Conservation (phyloP, 2,797 vertebrate species). For the Aldrovandia affinis region DNA sequence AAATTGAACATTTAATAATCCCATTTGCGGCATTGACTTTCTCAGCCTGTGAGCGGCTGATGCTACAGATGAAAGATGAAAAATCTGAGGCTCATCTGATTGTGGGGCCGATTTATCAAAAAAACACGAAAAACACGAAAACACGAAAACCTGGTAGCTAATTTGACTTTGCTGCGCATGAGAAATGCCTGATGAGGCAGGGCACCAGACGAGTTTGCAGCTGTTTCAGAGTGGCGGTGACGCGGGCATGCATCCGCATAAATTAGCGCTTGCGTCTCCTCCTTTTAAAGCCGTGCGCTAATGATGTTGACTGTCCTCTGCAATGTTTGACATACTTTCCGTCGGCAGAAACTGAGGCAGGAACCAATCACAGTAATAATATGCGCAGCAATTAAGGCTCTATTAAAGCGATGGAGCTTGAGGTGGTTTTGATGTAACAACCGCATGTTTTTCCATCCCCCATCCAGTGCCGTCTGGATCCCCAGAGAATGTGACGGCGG, state of each 20-base stretch:
- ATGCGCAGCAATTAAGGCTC: neutral
- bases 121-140: neutral
- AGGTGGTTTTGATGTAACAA: neutral
- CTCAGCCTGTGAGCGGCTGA: slow-evolving; percentile 11
- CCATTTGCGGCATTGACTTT: slow-evolving; percentile 26
- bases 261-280: neutral
- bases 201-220: slow-evolving; percentile 4
- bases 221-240: neutral
- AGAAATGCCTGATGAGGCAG: slow-evolving; percentile 30
- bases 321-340: neutral
- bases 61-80: too few relatives aligned
- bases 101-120: slow-evolving; percentile 15
- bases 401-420: neutral
- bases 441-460: too few relatives aligned
- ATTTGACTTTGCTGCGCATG: neutral
- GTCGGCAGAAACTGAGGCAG: neutral
- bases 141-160: neutral
- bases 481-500: slow-evolving; percentile 85
- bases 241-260: neutral
- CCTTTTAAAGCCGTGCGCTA: neutral
- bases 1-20: slow-evolving; percentile 37
- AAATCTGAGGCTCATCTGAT: slow-evolving; percentile 26
- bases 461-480: slow-evolving; percentile 86
- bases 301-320: slow-evolving; percentile 26
- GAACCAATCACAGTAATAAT: neutral